These are phyloP conservation scores for Leucoraja ocellata DNA, from an alignment of 2,797 vertebrate species.

Conservation along the genomic window DNA sequence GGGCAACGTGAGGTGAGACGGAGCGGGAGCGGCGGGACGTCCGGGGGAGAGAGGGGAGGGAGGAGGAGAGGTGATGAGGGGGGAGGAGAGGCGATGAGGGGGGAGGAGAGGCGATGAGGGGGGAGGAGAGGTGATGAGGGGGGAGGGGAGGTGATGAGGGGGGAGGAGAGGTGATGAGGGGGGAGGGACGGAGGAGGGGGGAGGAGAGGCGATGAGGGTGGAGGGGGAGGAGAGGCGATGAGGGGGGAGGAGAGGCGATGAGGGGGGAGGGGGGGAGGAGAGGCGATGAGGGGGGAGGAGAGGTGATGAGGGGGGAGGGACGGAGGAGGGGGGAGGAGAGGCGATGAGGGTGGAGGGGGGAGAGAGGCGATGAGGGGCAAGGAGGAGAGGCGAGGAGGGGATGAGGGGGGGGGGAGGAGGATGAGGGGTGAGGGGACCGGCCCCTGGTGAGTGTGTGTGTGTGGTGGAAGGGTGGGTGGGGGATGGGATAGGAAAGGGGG, in stretches of 20 bases:
- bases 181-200: slow-evolving; percentile 28
- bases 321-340: too few species aligned
- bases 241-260: not conserved
- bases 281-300: not conserved
- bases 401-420: not conserved
- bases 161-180: not conserved
- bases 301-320: too few species aligned
- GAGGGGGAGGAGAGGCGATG: too few species aligned
- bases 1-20: not conserved
- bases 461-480: too few species aligned
- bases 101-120: not conserved
- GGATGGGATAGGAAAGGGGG: too few species aligned
- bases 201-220: too few species aligned
- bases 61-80: too few species aligned
- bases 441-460: too few species aligned
- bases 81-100: not conserved
- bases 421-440: not conserved
- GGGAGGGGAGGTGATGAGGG: not conserved
- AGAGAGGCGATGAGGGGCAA: too few species aligned
- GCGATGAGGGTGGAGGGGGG: slow-evolving; percentile 39
- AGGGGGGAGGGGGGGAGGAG: slow-evolving; percentile 36
- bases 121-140: not conserved
- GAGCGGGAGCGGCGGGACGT: too few species aligned
- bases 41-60: too few species aligned
- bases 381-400: not conserved